These are phyloP conservation scores for Phortica variegata DNA, from an alignment of 1,140 invertebrate genomes.

Conservation along the genomic window DNA sequence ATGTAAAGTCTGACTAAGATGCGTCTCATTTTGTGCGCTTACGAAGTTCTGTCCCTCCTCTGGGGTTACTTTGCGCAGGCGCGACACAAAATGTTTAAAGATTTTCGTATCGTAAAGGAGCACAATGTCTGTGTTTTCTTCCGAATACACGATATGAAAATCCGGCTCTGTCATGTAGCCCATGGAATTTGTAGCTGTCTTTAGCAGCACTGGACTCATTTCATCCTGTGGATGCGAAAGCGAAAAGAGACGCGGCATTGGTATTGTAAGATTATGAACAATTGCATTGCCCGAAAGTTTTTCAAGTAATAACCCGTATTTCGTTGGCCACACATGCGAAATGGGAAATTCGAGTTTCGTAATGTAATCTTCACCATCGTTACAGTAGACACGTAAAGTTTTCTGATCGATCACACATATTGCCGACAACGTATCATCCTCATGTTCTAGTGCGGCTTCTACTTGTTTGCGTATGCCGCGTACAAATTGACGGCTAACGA, in stretches of 20 bases:
- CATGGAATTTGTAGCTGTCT: conserved; percentile 55
- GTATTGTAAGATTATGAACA: conserved; percentile 42
- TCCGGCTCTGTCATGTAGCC: conserved; percentile 65
- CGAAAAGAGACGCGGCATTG: conserved; percentile 74
- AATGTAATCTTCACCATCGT: conserved; percentile 79
- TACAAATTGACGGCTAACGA: conserved; percentile 67
- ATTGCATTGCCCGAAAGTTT: conserved; percentile 59
- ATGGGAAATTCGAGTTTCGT: conserved; percentile 84
- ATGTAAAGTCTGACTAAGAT: conserved; percentile 22
- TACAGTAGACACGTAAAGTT: conserved; percentile 76
- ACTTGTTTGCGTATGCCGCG: conserved; percentile 61
- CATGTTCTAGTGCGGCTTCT: conserved; percentile 22
- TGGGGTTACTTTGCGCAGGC: conserved; percentile 71
- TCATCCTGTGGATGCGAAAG: conserved; percentile 87
- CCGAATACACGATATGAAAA: conserved; percentile 64
- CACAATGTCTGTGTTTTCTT: conserved; percentile 66
- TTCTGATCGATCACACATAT: conserved; percentile 63
- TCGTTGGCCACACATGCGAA: conserved; percentile 72
- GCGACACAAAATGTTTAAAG: conserved; percentile 79
- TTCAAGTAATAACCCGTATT: conserved; percentile 77
- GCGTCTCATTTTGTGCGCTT: conserved; percentile 31
- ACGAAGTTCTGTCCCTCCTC: conserved; percentile 68
- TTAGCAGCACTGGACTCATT: conserved; percentile 79
- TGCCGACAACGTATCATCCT: conserved; percentile 34
- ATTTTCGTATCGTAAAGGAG: conserved; percentile 76